Base-by-base conservation (phyloP, 2,888 invertebrate genomes). In the Hemithea aestivaria region DNA sequence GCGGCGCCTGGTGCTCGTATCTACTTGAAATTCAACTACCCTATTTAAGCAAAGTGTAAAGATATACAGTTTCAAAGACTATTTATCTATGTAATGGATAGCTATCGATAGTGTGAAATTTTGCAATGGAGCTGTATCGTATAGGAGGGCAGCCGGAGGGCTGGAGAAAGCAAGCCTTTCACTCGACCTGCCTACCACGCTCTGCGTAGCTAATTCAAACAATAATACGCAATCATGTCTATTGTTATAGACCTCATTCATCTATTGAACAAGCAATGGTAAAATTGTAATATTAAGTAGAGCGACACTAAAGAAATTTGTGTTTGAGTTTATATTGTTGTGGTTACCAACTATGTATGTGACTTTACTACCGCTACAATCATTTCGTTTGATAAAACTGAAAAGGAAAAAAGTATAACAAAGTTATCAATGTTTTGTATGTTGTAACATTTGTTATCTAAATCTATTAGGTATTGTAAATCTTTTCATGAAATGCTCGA, bases 81-180 rank as follows among this genome's bases (percentile, higher is more conserved):
- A 71, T 73, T 72, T 71, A 75, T 74, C 70, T 63, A 54, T 61
- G 73, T 75, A 76, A 78, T 69, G 67, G 73, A 77, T 77, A 74
- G 69, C 58, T 70, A 73, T 68, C 63, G 62, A 53, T 58, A 65
- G 60, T 79, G 84, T 77, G 75, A 82, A 80, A 77, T 78, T 82
- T 76, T 73, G 82, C 80, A 75, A 76, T 70, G 73, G 68, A 74
- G 65, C 65, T 63, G 66, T 64, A 69, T 66, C 64, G 67, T 63
- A 64, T 63, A 56, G 56, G 69, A 82, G 78, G 80, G 79, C 79
- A 77, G 66, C 81, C 79, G 62, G 59, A 84, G 85, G 84, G 85
- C 79, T 67, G 66, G 83, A 77, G 85, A 87, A 87, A 87, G 87
- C 74, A 57, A 53, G 76, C 80, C 85, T 85, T 84, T 87, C 85